Evolutionary conservation across 2,888 invertebrate genomes (phyloP).

Genomic region (Diploptera punctata): DNA sequence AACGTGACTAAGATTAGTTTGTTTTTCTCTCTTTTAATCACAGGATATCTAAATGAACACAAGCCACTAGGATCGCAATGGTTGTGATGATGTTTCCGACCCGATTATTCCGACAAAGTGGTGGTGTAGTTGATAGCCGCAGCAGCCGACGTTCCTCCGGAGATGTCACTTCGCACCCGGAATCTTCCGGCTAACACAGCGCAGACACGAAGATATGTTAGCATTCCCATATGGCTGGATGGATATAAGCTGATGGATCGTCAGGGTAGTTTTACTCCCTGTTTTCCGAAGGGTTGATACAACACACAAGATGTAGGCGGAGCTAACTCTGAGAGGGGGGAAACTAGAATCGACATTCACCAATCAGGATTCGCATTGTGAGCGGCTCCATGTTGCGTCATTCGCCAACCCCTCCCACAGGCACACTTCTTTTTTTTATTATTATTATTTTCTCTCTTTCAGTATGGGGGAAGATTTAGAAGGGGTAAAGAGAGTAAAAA

Average conservation of each 20-base stretch:
- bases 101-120: neutral
- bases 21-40: too few relatives aligned
- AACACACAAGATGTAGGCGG: conserved; percentile 32
- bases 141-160: neutral
- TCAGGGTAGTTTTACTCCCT: conserved; percentile 28
- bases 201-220: neutral
- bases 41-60: too few relatives aligned
- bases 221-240: conserved; percentile 15
- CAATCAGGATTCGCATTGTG: conserved; percentile 31
- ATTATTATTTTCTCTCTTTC: conserved; percentile 11
- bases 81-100: too few relatives aligned
- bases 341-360: conserved; percentile 30
- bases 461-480: conserved; percentile 4
- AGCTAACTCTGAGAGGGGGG: neutral
- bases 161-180: conserved; percentile 11
- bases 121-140: neutral
- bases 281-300: conserved; percentile 29
- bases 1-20: too few relatives aligned
- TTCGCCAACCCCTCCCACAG: conserved; percentile 23
- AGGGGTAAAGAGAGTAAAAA: conserved; percentile 32
- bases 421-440: conserved; percentile 7
- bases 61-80: too few relatives aligned
- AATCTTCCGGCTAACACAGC: conserved; percentile 11
- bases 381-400: conserved; percentile 37
- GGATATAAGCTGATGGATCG: conserved; percentile 35